Evolutionary conservation across 2,888 invertebrate species (phyloP), one percentile per base, ranked within the genome.

Genomic region (Thecophora atra): DNA sequence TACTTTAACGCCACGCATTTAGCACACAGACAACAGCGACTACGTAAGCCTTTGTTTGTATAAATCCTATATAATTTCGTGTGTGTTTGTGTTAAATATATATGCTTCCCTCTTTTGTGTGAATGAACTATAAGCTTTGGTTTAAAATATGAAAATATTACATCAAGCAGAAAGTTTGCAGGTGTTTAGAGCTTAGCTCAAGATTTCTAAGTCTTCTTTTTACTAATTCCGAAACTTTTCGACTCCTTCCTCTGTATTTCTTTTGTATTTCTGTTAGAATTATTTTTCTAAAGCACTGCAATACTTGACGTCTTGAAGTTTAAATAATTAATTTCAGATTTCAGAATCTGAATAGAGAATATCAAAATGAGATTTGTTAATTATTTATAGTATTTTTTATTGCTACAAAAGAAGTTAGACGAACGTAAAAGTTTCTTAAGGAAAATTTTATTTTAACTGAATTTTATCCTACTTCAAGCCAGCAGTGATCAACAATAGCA

Each of bases 1-100:
- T 56, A 65, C 47, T 65, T 56, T 58, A 60, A 37, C 52, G 72
- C 67, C 63, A 47, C 62, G 69, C 63, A 72, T 63, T 63, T 54
- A 54, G n/a, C n/a, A 44, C 63, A 72, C 67, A 68, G 62, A 72
- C 62, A 72, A 66, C 58, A 51, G 44, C 47, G 26, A 58, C 19
- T 56, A 30, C 4, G 26, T 56, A 26, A 15, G 67, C 37, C 26
- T 37, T n/a, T 37, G 65, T 28, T 51, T 51, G n/a, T 51, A 51
- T n/a, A 51, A 17, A n/a, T 13, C n/a, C n/a, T n/a, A 5, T 6
- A 5, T 51, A n/a, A 13, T 51, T 24, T n/a, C 54, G 54, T 37
- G 19, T 17, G 56, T 44, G 47, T 42, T 17, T 24, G 44, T 8
- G 26, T n/a, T 26, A 60, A 30, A 60, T 19, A 19, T 17, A 47